Conservation (phyloP, 2,797 vertebrate species). For the Epinephelus coioides region DNA sequence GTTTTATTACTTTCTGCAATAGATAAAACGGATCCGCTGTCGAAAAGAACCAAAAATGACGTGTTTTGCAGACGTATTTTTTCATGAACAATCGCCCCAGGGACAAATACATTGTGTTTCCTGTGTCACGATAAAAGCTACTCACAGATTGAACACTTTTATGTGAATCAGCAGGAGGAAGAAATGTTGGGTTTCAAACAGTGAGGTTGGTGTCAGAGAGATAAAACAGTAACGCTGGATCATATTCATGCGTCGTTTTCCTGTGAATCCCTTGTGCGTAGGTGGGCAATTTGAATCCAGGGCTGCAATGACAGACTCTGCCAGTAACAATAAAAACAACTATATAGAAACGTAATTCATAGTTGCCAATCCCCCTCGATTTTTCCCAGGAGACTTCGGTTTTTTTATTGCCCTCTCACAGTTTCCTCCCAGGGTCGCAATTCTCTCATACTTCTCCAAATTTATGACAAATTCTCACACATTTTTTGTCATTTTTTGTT, state of each 20-base stretch:
- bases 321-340: neutral
- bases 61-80: neutral
- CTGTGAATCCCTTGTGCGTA: neutral
- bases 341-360: neutral
- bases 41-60: neutral
- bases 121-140: too few relatives aligned
- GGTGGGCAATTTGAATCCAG: neutral
- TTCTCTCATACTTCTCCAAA: too few relatives aligned
- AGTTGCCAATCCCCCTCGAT: too few relatives aligned
- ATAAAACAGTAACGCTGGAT: neutral
- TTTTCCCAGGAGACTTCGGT: too few relatives aligned
- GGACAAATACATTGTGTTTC: too few relatives aligned
- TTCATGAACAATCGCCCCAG: neutral
- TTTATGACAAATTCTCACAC: too few relatives aligned
- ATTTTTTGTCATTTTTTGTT: too few relatives aligned
- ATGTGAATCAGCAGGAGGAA: neutral
- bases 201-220: neutral
- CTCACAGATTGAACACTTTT: neutral
- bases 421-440: too few relatives aligned
- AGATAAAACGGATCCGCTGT: neutral
- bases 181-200: conserved; percentile 1
- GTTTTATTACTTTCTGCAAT: neutral
- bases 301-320: neutral
- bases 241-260: neutral
- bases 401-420: too few relatives aligned